Percentiles rank a stretch among this genome's conserved stretches.
Evolutionary conservation across 2,888 invertebrate species (phyloP).

Genomic region (Trachelus stipa): DNA sequence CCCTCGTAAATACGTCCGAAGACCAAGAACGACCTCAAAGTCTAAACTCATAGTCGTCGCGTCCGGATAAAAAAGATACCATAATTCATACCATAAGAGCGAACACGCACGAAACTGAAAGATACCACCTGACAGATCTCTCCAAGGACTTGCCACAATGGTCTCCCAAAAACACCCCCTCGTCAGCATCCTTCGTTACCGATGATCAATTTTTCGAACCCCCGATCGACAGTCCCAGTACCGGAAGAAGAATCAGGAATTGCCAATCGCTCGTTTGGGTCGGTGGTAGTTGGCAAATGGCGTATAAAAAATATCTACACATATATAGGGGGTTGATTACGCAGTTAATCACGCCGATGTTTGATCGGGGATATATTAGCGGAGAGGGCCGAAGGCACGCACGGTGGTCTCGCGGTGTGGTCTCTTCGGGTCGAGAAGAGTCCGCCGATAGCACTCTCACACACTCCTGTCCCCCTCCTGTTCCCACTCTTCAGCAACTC

Average conservation of each 20-base stretch:
- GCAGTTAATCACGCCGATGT: constrained; percentile 52
- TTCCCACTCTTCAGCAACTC: constrained; percentile 19
- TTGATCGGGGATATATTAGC: constrained; percentile 56
- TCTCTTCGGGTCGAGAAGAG: constrained; percentile 51
- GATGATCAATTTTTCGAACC: background rate
- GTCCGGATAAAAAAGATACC: background rate
- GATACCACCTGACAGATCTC: background rate
- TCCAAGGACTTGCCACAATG: no score
- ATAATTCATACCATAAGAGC: background rate
- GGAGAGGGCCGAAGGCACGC: constrained; percentile 52
- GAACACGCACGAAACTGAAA: background rate
- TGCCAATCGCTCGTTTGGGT: background rate
- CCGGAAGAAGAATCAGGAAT: background rate
- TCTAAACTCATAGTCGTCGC: background rate
- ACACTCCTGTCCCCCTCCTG: constrained; percentile 32
- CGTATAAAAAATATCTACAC: background rate
- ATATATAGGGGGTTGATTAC: constrained; percentile 33
- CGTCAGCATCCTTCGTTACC: background rate
- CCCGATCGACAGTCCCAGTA: background rate
- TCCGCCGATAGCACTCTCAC: constrained; percentile 50
- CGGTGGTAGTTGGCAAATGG: background rate
- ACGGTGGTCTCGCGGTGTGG: constrained; percentile 65
- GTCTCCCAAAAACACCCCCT: background rate
- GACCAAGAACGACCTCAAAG: background rate
- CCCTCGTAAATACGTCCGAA: constrained; percentile 13